Conservation (phyloP, 1,140 invertebrate species). For the Drosophila melanica region DNA sequence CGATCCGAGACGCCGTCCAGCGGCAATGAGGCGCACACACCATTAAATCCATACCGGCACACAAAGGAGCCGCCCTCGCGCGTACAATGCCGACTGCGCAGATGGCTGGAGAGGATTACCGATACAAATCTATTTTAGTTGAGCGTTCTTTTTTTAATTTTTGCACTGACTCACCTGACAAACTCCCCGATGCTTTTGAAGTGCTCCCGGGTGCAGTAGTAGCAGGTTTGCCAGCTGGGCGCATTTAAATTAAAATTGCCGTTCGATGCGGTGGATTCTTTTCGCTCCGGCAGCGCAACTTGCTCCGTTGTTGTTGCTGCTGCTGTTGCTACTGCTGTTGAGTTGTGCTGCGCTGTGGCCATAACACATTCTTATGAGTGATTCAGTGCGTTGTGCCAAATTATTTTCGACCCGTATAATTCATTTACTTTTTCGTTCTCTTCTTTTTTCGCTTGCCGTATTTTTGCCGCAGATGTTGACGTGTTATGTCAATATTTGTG, state of each 20-base stretch:
- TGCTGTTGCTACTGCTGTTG: slow-evolving; percentile 9
- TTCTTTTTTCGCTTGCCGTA: slow-evolving; percentile 14
- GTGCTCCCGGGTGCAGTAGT: slow-evolving; percentile 86
- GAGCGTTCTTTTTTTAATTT: no score
- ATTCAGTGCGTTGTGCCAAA: slow-evolving; percentile 4
- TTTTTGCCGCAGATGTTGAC: slow-evolving; percentile 61
- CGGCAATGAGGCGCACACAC: slow-evolving; percentile 93
- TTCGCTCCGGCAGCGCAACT: slow-evolving; percentile 34
- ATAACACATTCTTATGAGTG: slow-evolving; percentile 63
- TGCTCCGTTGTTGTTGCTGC: slow-evolving; percentile 14
- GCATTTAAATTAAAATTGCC: slow-evolving; percentile 1
- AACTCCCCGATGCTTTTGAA: slow-evolving; percentile 85
- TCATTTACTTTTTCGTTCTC: neutral
- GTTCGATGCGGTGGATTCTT: slow-evolving; percentile 47
- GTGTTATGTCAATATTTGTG: slow-evolving; percentile 77
- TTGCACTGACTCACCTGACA: slow-evolving; percentile 83
- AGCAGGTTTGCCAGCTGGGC: slow-evolving; percentile 85
- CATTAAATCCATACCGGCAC: slow-evolving; percentile 95
- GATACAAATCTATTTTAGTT: no score
- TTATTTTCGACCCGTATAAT: neutral
- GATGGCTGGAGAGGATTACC: slow-evolving; percentile 86
- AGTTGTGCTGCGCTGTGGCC: slow-evolving; percentile 57
- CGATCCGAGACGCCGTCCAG: slow-evolving; percentile 94
- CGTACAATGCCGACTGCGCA: slow-evolving; percentile 92
- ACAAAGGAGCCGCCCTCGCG: slow-evolving; percentile 95